Base-by-base conservation (phyloP, 2,888 invertebrate genomes). In the Branchellion lobata region DNA sequence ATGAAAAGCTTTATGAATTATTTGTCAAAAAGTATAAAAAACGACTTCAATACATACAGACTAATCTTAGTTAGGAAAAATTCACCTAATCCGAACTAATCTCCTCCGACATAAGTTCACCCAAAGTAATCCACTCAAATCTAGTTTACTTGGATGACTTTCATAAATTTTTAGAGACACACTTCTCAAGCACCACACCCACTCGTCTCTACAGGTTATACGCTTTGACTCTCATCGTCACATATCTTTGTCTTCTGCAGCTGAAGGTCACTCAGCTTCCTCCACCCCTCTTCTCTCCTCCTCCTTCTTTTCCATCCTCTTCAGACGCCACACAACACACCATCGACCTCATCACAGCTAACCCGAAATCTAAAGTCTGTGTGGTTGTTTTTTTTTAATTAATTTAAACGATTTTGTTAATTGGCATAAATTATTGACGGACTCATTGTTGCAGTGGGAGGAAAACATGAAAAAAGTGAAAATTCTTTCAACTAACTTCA, bases 1-100 rank as follows among this genome's bases (percentile, higher is more conserved):
- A 31, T n/a, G 3, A 72, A 3, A 33, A n/a, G n/a, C 24, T n/a
- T 14, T 14, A 18, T 33, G 57, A 65, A 29, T 27, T 78, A 78
- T 14, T 34, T 69, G 34, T 31, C 29, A 68, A 68, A 21, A 68
- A 31, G 34, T 65, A 68, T 78, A 34, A 29, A 78, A 34, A 68
- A 24, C 33, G 57, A 61, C 29, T 24, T 68, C 69, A 24, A 68
- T 78, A 78, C 40, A 77, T 53, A 65, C 33, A 65, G 27, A 53
- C n/a, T n/a, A n/a, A n/a, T n/a, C n/a, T n/a, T n/a, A n/a, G n/a
- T n/a, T n/a, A n/a, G n/a, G n/a, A n/a, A n/a, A n/a, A n/a, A n/a
- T n/a, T n/a, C n/a, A n/a, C n/a, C n/a, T n/a, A n/a, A n/a, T n/a
- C n/a, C n/a, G n/a, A n/a, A n/a, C n/a, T n/a, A n/a, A n/a, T n/a